Percentiles rank a stretch among this genome's conserved stretches.
Conservation (phyloP, 1,140 invertebrate genomes). For the Pentalonia nigronervosa region DNA sequence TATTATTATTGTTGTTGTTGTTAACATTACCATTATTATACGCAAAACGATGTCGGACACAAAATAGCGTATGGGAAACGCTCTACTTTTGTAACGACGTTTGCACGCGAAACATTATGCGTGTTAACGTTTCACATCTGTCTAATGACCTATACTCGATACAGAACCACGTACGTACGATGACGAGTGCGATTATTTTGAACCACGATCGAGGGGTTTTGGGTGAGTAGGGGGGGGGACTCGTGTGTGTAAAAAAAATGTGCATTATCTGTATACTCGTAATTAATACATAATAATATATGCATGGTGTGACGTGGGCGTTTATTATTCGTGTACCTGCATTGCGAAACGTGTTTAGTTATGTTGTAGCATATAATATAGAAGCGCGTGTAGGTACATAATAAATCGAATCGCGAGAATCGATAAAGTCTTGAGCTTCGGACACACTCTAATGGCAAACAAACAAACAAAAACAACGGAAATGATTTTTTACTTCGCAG, state of each 20-base stretch:
- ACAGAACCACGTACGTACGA: neutral
- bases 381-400: neutral
- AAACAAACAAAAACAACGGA: neutral
- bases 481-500: neutral
- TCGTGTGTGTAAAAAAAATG: neutral
- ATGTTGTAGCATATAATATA: neutral
- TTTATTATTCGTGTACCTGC: neutral
- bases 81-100: neutral
- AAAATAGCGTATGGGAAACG: neutral
- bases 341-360: neutral
- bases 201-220: neutral
- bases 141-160: neutral
- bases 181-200: neutral
- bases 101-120: neutral
- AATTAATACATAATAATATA: neutral
- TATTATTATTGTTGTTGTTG: neutral
- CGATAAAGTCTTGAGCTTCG: neutral
- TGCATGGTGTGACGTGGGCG: neutral
- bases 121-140: neutral
- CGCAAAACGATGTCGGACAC: neutral
- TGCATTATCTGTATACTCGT: neutral
- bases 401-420: neutral
- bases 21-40: neutral
- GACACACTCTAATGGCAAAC: neutral
- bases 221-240: neutral